Conservation (phyloP, 2,113 vertebrate species). For the Alethe diademata region DNA sequence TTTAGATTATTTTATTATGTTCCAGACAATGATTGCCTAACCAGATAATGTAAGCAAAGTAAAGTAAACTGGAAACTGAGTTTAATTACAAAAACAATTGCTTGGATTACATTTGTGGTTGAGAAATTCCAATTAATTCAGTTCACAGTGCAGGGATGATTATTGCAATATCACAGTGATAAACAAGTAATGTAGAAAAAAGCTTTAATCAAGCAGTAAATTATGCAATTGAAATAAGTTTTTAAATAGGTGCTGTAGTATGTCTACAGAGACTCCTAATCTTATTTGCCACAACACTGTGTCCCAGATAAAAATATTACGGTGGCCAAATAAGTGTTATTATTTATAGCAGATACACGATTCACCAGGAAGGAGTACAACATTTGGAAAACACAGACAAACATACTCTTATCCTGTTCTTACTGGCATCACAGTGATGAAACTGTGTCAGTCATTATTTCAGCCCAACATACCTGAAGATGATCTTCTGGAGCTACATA, state of each 20-base stretch:
- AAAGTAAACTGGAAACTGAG: conserved; percentile 51
- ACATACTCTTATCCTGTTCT: neutral
- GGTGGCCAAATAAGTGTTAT: neutral
- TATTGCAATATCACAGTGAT: neutral
- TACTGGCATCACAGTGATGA: neutral
- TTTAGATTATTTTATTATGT: conserved; percentile 63
- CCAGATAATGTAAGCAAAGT: conserved; percentile 65
- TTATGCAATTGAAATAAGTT: neutral
- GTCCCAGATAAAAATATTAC: neutral
- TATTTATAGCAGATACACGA: neutral
- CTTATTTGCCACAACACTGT: neutral
- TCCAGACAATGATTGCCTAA: conserved; percentile 69
- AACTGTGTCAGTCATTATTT: neutral
- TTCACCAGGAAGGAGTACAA: neutral
- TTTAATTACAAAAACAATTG: conserved; percentile 48
- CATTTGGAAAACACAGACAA: neutral
- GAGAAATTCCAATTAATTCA: conserved; percentile 42
- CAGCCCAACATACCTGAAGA: neutral
- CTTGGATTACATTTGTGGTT: conserved; percentile 40
- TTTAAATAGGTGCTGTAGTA: neutral
- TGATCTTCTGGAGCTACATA: neutral
- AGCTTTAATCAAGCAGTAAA: neutral
- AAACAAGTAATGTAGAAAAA: neutral
- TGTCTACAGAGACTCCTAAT: neutral
- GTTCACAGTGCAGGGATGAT: neutral